Conservation (phyloP, 2,113 vertebrate genomes). For the Hiodon alosoides region DNA sequence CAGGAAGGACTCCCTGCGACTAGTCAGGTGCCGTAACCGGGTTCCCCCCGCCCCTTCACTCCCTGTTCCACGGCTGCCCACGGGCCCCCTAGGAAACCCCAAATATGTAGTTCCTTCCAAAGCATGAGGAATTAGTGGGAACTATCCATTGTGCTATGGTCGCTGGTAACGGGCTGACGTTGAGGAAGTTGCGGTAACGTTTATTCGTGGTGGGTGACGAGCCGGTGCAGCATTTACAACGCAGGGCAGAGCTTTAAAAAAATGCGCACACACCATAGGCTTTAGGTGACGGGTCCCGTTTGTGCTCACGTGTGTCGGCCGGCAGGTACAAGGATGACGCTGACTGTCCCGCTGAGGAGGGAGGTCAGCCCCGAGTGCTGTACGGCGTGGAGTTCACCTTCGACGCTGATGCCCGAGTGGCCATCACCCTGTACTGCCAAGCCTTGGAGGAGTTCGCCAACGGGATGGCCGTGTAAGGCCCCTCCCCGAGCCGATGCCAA, state of each 20-base stretch:
- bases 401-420: slow-evolving; percentile 89
- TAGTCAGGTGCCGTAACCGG: slow-evolving; percentile 73
- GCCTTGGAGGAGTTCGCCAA: slow-evolving; percentile 89
- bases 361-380: slow-evolving; percentile 78
- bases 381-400: slow-evolving; percentile 97
- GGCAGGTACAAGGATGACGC: slow-evolving; percentile 88
- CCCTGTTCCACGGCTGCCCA: neutral
- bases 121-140: neutral
- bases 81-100: neutral
- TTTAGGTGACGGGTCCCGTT: neutral
- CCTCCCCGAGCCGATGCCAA: neutral
- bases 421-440: slow-evolving; percentile 94
- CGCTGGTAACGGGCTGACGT: too few relatives aligned
- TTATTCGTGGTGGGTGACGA: too few relatives aligned
- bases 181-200: too few relatives aligned
- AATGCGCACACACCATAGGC: too few relatives aligned
- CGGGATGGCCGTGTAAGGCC: slow-evolving; percentile 87
- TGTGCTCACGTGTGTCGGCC: neutral
- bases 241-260: too few relatives aligned
- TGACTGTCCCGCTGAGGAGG: slow-evolving; percentile 76
- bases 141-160: too few relatives aligned
- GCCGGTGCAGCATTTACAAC: neutral
- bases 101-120: neutral
- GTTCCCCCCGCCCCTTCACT: neutral
- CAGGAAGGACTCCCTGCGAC: slow-evolving; percentile 89